Base-by-base conservation (phyloP, 2,113 vertebrate species). In the Protobothrops flavoviridis region DNA sequence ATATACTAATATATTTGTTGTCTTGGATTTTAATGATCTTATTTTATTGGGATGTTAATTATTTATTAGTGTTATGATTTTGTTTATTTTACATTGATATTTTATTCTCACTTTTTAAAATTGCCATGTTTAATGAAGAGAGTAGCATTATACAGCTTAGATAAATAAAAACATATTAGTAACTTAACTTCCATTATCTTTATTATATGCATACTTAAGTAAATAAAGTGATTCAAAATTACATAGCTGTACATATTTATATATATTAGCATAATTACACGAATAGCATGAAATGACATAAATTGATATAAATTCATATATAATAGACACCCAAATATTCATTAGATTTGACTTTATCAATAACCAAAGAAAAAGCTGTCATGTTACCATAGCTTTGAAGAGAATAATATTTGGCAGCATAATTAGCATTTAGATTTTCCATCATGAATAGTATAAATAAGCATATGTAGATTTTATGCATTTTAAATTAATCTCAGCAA, bases 401-500 rank as follows among this genome's bases (percentile, higher is more conserved):
- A 93, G 92, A 86, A 0, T 85, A 26, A 26, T n/a, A 55, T 45
- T 20, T 8, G 43, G 23, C 26, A 88, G 88, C 1, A 95, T 93
- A 56, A 91, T 57, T 33, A 23, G 10, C n/a, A 93, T 88, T 95
- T 86, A 90, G 92, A 43, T 69, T 2, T 93, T 93, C 92, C 85
- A 94, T 91, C 88, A 95, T 95, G 88, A 95, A 92, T 93, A 91
- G 61, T 45, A 50, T 89, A 90, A 0, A 92, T 91, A 94, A 92
- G 48, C 93, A 91, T 93, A 92, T 93, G 17, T 33, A 94, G 93
- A 59, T 94, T 96, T 94, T 94, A 0, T 90, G 91, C 85, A 92
- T 97, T 96, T 95, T 91, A 92, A 94, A 92, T 94, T 94, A 94
- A 95, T 93, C 94, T 86, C 95, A 96, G 95, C 96, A 94, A 93